A percentile compares a stretch with the other conserved stretches of the same genome.
phyloP scores from a whole-genome alignment of 1,140 invertebrate genomes.

The Trachymyrmex septentrionalis region DNA sequence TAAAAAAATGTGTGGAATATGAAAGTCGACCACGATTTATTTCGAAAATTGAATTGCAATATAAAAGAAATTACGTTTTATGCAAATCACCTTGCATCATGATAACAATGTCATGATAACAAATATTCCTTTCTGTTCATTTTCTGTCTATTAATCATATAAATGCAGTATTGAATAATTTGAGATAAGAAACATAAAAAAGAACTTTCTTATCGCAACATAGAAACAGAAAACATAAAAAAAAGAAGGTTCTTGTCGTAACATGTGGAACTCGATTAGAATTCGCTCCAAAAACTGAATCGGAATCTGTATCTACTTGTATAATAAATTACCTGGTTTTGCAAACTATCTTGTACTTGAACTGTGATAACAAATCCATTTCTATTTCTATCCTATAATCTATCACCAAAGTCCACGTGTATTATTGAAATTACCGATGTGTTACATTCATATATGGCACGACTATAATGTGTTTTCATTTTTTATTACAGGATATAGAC shows the following conservation, averaged over 20 bases:
- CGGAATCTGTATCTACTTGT: conserved; percentile 4
- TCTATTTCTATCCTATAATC: conserved; percentile 3
- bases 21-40: conserved; percentile 1
- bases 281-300: not conserved
- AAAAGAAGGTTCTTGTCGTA: too few relatives aligned
- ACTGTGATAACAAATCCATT: not conserved
- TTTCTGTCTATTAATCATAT: conserved; percentile 18
- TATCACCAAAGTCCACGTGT: not conserved
- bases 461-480: conserved; percentile 49
- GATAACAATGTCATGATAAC: not conserved
- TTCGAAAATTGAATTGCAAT: not conserved
- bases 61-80: not conserved
- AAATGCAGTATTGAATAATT: not conserved
- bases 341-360: not conserved
- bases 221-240: too few relatives aligned
- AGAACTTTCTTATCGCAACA: not conserved
- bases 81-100: not conserved
- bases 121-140: not conserved
- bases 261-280: conserved; percentile 4
- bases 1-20: not conserved
- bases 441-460: not conserved
- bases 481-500: conserved; percentile 81
- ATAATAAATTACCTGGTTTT: conserved; percentile 4
- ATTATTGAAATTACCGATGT: conserved; percentile 20
- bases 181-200: not conserved